Base-by-base conservation (phyloP, 2,888 invertebrate species). In the Hermaeophaga mercurialis region DNA sequence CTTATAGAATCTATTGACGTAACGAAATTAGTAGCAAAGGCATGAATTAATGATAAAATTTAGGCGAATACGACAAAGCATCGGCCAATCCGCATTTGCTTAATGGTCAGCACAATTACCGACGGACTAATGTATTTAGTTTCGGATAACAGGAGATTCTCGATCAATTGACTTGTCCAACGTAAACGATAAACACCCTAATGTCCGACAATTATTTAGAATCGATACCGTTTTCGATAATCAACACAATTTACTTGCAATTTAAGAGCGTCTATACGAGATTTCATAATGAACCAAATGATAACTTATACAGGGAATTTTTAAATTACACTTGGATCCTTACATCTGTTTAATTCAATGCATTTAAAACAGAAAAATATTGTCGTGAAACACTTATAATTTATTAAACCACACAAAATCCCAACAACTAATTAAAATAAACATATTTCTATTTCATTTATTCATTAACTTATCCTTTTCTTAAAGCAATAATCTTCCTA, bases 11-110 rank as follows among this genome's bases (percentile, higher is more conserved):
- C 56, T 56, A 58, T 58, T 58, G 58, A 54, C 61, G 56, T 50
- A 47, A 48, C 46, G 47, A 53, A 62, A 62, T 62, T 59, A 58
- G 53, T 57, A 54, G 47, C 59, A 38, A 46, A 50, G 45, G 49
- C 55, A 54, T 56, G 59, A 62, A 62, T 58, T 59, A 59, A 50
- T 58, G 61, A 54, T 54, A 62, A 62, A 62, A 62, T 53, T 39
- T 45, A 53, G 56, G 62, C 49, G 47, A 52, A 59, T 53, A 41
- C 55, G 44, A 54, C 54, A 55, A 55, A 62, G 49, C 54, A 47
- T 34, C 38, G 48, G 41, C 43, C 8, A 48, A 54, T 55, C 46
- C 46, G 22, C 50, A 62, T 58, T 62, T 59, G 59, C 59, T 58
- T 62, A 62, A 62, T 59, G 62, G 49, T 46, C 53, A 28, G 26